Evolutionary conservation across 30 jellyfish, hydroid and myxozoan genomes (phyloP).

Genomic region (Aurelia aurita): DNA sequence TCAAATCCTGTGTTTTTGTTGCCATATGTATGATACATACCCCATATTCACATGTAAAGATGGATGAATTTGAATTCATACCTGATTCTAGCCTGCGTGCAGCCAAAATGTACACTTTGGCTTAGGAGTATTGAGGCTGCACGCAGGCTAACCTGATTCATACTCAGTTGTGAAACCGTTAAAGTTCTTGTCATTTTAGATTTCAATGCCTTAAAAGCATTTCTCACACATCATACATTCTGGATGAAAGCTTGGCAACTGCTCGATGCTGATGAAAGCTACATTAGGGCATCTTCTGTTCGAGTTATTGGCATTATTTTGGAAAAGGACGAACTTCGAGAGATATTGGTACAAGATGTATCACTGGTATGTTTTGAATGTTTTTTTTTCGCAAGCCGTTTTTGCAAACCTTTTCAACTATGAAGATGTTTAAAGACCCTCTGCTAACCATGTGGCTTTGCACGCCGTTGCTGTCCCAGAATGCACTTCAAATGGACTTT

Average conservation of each 20-base stretch:
- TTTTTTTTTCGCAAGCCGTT: not conserved
- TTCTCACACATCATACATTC: slow-evolving; percentile 14
- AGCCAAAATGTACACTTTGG: too few species aligned
- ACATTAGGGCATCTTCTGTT: slow-evolving; percentile 60
- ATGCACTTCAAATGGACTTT: too few species aligned
- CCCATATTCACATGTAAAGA: too few species aligned
- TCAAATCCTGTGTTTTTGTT: too few species aligned
- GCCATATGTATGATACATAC: too few species aligned
- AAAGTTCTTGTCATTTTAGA: not conserved
- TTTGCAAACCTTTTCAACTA: not conserved
- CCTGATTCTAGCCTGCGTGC: too few species aligned
- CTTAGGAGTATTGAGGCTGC: too few species aligned
- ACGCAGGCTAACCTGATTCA: too few species aligned
- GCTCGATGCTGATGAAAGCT: slow-evolving; percentile 64
- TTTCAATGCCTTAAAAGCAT: not conserved
- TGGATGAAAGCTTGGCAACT: slow-evolving; percentile 41
- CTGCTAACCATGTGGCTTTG: too few species aligned
- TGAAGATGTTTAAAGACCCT: too few species aligned
- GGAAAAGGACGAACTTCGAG: slow-evolving; percentile 21
- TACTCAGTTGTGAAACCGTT: not conserved
- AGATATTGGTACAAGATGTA: not conserved
- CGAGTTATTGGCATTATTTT: slow-evolving; percentile 29
- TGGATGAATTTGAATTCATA: too few species aligned
- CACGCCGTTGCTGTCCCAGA: too few species aligned
- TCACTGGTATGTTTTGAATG: slow-evolving; percentile 31